Evolutionary conservation across 2,888 invertebrate species (phyloP), one percentile per base, ranked within the genome.

Genomic region (Standfussiana lucernea): DNA sequence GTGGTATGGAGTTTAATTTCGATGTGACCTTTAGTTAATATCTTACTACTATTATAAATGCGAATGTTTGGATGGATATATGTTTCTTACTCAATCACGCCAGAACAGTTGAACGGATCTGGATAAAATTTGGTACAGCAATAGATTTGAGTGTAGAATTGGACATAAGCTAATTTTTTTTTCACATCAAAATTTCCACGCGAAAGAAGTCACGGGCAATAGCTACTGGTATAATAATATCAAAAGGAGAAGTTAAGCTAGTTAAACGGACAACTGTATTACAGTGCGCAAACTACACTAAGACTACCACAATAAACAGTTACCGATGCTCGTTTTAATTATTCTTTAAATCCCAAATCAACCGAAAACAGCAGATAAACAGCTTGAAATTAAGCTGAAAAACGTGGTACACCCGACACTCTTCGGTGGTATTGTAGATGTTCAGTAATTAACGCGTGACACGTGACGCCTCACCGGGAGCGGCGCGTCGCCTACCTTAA

Each of bases 361-460:
- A 32, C 37, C 13, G 24, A 64, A 76, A 70, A 65, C 69, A 64
- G 28, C 13, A 75, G 64, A 75, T 72, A 77, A 72, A 75, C 53
- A 53, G 35, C 62, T 67, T 50, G 62, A 82, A 86, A 86, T 84
- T 68, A 84, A 82, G 67, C 71, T 77, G 70, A 80, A 74, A 71
- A 56, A 53, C 70, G 70, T 62, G 40, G 50, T 53, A 42, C 35
- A 82, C 47, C 75, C 65, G 87, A 88, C 72, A 80, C 79, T 84
- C 59, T 80, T 79, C 82, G 77, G 77, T 75, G 81, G 72, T 71
- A 67, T 84, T 72, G 67, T 72, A 66, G 79, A 78, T 73, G 78
- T 79, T 79, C 77, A 64, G 85, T 87, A 87, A 87, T 88, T 84
- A 87, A 81, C 81, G 81, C 83, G 50, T 77, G 78, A 79, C 81